A percentile compares a stretch with the other conserved stretches of the same genome.
These are phyloP conservation scores for Prosapia bicincta DNA, from an alignment of 2,888 invertebrate species.

Conservation along the genomic window DNA sequence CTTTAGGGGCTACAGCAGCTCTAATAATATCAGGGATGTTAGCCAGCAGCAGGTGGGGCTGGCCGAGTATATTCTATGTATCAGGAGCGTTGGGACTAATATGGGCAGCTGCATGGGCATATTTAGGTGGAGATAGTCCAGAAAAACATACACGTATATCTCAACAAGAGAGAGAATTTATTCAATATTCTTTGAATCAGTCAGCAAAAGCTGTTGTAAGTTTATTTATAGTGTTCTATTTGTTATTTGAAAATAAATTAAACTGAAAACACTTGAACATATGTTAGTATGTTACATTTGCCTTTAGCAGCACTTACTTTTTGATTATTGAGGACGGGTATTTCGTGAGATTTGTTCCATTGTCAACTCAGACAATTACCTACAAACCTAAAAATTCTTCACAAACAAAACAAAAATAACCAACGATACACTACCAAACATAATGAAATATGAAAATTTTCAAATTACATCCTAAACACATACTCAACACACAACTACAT, in stretches of 20 bases:
- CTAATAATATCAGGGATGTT: constrained; percentile 82
- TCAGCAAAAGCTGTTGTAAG: background rate
- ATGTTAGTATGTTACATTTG: no score
- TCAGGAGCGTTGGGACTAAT: constrained; percentile 73
- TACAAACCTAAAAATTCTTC: no score
- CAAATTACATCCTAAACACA: no score
- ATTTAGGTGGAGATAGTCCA: constrained; percentile 70
- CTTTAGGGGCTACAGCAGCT: constrained; percentile 83
- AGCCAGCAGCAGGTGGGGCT: constrained; percentile 72
- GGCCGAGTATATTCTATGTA: constrained; percentile 88
- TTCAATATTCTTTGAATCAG: constrained; percentile 56
- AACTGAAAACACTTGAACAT: no score
- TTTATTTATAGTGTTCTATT: background rate
- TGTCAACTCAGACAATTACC: no score
- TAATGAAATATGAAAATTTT: no score
- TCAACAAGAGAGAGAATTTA: constrained; percentile 74
- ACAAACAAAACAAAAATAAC: no score
- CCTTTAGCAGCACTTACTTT: no score
- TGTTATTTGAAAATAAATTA: background rate
- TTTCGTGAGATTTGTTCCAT: no score
- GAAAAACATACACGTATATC: constrained; percentile 66
- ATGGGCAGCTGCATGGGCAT: constrained; percentile 72
- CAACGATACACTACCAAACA: no score
- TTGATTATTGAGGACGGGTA: no score
- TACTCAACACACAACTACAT: no score